Conservation (phyloP, 1,140 invertebrate genomes). For the Penaeus japonicus region DNA sequence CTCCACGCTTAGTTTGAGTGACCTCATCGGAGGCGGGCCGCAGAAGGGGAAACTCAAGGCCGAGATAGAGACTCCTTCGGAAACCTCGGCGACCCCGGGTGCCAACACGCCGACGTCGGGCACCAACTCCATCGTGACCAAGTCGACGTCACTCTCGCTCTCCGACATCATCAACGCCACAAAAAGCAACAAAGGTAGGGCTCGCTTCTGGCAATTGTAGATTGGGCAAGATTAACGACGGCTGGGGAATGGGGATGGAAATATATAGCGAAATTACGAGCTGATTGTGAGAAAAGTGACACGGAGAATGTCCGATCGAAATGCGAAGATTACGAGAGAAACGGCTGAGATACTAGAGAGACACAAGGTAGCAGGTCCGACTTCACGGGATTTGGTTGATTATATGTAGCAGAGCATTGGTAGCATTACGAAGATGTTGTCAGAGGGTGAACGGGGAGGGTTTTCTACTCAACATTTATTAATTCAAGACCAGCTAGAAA, state of each 20-base stretch:
- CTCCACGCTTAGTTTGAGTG: constrained; percentile 83
- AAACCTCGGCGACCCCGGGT: background rate
- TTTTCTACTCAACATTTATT: too few relatives aligned
- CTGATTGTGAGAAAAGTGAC: too few relatives aligned
- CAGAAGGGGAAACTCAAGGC: constrained; percentile 24
- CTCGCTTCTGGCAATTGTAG: background rate
- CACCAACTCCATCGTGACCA: constrained; percentile 28
- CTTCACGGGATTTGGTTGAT: too few relatives aligned
- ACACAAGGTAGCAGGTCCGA: too few relatives aligned
- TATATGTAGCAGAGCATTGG: too few relatives aligned
- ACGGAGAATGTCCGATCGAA: too few relatives aligned
- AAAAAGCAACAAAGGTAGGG: constrained; percentile 42
- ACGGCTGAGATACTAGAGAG: too few relatives aligned
- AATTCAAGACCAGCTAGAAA: too few relatives aligned
- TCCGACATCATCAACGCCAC: constrained; percentile 47
- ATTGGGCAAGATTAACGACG: background rate
- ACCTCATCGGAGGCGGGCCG: constrained; percentile 68
- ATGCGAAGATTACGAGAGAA: too few relatives aligned
- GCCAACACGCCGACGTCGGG: background rate
- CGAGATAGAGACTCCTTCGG: background rate
- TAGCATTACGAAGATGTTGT: too few relatives aligned
- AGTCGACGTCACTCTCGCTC: constrained; percentile 46
- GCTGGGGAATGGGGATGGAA: background rate
- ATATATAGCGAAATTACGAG: too few relatives aligned
- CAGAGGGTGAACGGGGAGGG: too few relatives aligned